These are phyloP conservation scores for Sarcophilus harrisii DNA, from an alignment of 2,797 vertebrate genomes.

Conservation along the genomic window DNA sequence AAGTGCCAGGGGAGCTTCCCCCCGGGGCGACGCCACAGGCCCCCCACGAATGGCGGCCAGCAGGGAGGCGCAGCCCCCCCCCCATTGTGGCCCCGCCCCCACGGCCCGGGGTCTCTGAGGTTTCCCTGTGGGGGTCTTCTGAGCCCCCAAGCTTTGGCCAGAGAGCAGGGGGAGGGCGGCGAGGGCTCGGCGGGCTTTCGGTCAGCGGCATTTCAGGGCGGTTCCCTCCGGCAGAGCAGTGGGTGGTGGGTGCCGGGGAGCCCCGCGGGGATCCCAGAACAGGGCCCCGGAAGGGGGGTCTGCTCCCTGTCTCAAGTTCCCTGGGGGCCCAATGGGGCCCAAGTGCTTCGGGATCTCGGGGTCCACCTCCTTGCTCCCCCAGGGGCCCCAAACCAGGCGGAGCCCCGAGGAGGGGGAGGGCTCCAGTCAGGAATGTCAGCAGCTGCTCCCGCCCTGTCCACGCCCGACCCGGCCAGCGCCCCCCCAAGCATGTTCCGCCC, in stretches of 20 bases:
- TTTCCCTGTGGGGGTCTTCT: background rate
- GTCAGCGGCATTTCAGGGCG: background rate
- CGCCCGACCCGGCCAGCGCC: background rate
- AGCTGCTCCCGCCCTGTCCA: background rate
- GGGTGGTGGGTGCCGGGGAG: background rate
- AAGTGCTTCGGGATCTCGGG: background rate
- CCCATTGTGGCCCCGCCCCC: too few relatives aligned
- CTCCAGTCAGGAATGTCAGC: background rate
- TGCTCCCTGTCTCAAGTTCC: too few relatives aligned
- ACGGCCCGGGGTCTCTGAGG: background rate
- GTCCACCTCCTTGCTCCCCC: background rate
- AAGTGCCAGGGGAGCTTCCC: background rate
- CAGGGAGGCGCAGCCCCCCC: background rate
- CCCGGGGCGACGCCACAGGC: too few relatives aligned
- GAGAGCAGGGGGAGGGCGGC: background rate
- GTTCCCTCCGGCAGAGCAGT: background rate
- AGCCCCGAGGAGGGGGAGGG: background rate
- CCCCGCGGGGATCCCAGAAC: too few relatives aligned
- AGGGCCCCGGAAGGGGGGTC: background rate
- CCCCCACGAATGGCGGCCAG: too few relatives aligned
- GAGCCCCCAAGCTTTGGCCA: background rate
- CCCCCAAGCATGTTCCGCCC: too few relatives aligned
- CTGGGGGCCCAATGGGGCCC: too few relatives aligned
- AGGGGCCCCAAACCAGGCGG: background rate
- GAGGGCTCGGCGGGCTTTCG: rapidly evolving